Percentiles rank a stretch among this genome's conserved stretches.
Conservation (phyloP, 1,140 invertebrate species). For the Micrasema longulum region DNA sequence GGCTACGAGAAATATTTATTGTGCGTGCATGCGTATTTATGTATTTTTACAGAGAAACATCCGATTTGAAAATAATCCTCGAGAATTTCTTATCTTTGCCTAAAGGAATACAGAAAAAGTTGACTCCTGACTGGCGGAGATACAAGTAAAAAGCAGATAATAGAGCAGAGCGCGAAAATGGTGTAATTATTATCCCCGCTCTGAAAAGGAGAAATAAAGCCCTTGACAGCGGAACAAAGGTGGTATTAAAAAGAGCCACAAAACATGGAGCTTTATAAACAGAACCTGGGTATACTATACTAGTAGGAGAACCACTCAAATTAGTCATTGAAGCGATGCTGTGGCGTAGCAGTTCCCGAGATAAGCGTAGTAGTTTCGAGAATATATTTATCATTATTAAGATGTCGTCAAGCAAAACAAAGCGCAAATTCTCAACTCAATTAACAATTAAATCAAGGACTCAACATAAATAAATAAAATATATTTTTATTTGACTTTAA, state of each 20-base stretch:
- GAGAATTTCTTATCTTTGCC: no score
- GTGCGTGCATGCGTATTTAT: no score
- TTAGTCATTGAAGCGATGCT: slow-evolving; percentile 15
- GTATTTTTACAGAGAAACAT: no score
- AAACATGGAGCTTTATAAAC: not conserved
- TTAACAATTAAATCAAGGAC: no score
- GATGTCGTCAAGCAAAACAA: no score
- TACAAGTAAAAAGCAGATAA: slow-evolving; percentile 3
- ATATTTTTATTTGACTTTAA: no score
- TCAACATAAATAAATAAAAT: no score
- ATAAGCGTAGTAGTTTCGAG: not conserved
- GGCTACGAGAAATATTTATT: no score
- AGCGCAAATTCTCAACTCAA: no score
- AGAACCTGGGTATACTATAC: not conserved
- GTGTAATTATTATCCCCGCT: slow-evolving; percentile 19
- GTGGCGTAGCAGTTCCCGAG: not conserved
- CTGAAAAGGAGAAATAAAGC: slow-evolving; percentile 24
- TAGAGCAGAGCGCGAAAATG: slow-evolving; percentile 4
- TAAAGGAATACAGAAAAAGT: no score
- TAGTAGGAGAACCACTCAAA: slow-evolving; percentile 16
- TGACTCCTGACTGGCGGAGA: not conserved
- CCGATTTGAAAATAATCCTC: no score
- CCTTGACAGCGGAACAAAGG: slow-evolving; percentile 23
- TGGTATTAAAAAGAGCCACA: slow-evolving; percentile 25
- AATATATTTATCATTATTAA: not conserved